Conservation (phyloP, 2,888 invertebrate genomes). For the Acrobasis repandana region DNA sequence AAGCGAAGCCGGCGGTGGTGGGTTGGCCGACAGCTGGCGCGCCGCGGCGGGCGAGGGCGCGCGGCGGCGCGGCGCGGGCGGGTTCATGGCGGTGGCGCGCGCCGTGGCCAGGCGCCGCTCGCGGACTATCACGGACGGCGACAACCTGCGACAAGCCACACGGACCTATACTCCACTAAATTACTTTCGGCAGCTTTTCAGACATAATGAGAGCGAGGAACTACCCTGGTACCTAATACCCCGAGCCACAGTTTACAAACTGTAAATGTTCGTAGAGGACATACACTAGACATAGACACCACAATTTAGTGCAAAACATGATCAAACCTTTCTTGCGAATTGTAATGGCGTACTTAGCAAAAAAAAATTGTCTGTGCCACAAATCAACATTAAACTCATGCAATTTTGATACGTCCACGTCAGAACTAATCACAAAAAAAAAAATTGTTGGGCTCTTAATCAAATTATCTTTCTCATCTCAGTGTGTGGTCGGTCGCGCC, state of each 20-base stretch:
- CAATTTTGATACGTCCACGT: not conserved
- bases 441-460: not conserved
- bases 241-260: no score
- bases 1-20: conserved; percentile 66
- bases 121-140: conserved; percentile 85
- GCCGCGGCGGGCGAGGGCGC: conserved; percentile 73
- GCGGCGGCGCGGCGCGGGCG: conserved; percentile 86
- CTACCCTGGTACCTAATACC: no score
- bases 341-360: not conserved
- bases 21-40: conserved; percentile 82
- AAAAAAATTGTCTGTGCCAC: not conserved
- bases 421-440: not conserved
- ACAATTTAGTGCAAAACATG: not conserved
- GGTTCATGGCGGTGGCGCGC: conserved; percentile 88
- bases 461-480: no score
- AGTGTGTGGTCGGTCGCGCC: no score
- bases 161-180: no score
- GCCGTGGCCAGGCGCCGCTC: conserved; percentile 85
- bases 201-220: no score
- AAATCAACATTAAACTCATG: not conserved
- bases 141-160: conserved; percentile 58
- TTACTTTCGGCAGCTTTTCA: no score
- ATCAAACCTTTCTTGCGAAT: not conserved
- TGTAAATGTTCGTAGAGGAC: not conserved
- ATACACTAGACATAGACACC: not conserved